Base-by-base conservation (phyloP, 2,113 vertebrate species). In the Oceanites oceanicus region DNA sequence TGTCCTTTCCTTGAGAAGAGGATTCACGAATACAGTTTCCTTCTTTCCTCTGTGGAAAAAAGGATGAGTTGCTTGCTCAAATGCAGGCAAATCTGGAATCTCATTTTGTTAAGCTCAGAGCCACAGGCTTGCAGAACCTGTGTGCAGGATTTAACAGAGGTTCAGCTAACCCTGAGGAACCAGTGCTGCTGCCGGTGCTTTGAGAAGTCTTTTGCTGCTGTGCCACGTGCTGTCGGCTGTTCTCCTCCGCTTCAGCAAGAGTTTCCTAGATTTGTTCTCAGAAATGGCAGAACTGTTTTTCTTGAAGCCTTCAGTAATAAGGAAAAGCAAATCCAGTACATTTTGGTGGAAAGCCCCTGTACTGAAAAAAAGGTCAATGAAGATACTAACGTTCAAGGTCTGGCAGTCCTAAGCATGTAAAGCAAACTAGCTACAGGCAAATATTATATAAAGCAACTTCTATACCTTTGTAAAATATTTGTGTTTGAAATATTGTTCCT, bases 91-190 rank as follows among this genome's bases (percentile, higher is more conserved):
- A 68, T 86, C 30, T 72, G 53, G 62, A 17, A 65, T 73, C 44
- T 90, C 16, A 10, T 68, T 93, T 62, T 88, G 34, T 45, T 77
- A 40, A 7, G 56, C 61, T 82, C 38, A 21, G 38, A 75, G 81
- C 55, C 36, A 3, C 0, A 4, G 68, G 47, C 73, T 87, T 0
- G 0, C 40, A 65, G 70, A 10, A 38, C 38, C 38, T 0, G 0
- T 68, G n/a, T n/a, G 34, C 13, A 29, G 70, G 38, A 10, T 74
- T 65, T 42, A 52, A 52, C 18, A 38, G 4, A 2, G 40, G 11
- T 16, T 70, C 21, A 68, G 44, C n/a, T 38, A 16, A 76, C 49
- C 66, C 25, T 0, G 1, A 68, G 49, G 47, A 76, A 8, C 29
- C 44, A 42, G 47, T 50, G 49, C 58, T 86, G 74, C 61, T 77